Conservation (phyloP, 2,888 invertebrate species). For the Cheilosia vernalis region DNA sequence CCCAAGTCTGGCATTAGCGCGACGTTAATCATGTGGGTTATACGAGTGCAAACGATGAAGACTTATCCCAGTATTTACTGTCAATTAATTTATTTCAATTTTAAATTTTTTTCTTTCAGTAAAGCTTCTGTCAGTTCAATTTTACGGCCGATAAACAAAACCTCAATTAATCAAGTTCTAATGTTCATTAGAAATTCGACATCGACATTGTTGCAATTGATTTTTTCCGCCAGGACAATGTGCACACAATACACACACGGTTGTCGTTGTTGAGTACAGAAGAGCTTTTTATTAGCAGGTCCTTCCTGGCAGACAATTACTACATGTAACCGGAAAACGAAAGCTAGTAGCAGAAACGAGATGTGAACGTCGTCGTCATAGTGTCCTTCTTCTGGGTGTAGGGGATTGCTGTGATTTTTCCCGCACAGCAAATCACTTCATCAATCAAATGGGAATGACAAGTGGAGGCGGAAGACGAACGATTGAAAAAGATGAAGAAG, state of each 20-base stretch:
- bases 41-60: too few species aligned
- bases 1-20: constrained; percentile 32
- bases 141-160: constrained; percentile 7
- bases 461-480: background rate
- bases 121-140: background rate
- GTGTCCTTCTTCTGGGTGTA: background rate
- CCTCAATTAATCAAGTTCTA: constrained; percentile 19
- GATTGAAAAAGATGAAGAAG: background rate
- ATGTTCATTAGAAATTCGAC: constrained; percentile 10
- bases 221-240: too few species aligned
- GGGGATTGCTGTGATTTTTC: constrained; percentile 25
- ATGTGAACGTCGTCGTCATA: background rate
- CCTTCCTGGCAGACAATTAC: background rate
- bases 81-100: too few species aligned
- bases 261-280: background rate
- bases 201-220: background rate
- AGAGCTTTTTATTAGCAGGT: constrained; percentile 16
- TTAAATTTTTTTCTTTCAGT: too few species aligned
- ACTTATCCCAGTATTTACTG: too few species aligned
- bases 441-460: constrained; percentile 43
- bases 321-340: constrained; percentile 1
- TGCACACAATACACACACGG: too few species aligned
- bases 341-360: background rate
- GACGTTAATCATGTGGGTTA: background rate
- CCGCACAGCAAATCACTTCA: constrained; percentile 37